Percentiles rank a stretch among this genome's conserved stretches.
phyloP scores from a whole-genome alignment of 1,140 invertebrate genomes.

The Mactra quadrangularis region DNA sequence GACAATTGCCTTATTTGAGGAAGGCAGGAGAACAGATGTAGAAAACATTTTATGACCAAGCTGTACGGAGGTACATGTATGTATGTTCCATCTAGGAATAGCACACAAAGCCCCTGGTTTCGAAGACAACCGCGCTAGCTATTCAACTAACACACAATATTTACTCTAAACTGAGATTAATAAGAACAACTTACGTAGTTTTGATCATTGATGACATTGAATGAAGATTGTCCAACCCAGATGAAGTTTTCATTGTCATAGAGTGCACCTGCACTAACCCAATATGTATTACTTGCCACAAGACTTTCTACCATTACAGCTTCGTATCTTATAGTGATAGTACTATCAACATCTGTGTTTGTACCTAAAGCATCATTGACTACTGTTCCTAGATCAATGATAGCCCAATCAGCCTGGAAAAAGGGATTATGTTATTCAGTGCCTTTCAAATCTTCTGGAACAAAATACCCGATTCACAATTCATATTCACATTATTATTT shows the following conservation, averaged over 20 bases:
- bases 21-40: too few species aligned
- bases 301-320: slow-evolving; percentile 81
- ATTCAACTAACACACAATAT: too few species aligned
- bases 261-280: slow-evolving; percentile 84
- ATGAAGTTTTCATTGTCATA: slow-evolving; percentile 83
- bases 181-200: slow-evolving; percentile 57
- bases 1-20: too few species aligned
- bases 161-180: too few species aligned
- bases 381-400: slow-evolving; percentile 83
- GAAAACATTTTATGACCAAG: too few species aligned
- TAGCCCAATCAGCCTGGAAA: slow-evolving; percentile 82
- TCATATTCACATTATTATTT: neutral
- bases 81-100: too few species aligned
- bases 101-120: too few species aligned
- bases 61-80: too few species aligned
- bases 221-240: slow-evolving; percentile 83
- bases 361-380: slow-evolving; percentile 69
- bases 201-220: slow-evolving; percentile 46
- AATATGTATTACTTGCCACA: slow-evolving; percentile 73
- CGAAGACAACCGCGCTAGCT: too few species aligned
- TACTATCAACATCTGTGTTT: slow-evolving; percentile 31
- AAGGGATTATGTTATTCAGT: too few species aligned
- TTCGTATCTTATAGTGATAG: slow-evolving; percentile 79
- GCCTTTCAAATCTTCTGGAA: neutral
- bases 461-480: neutral